Percentiles rank a stretch among this genome's conserved stretches.
phyloP scores from a whole-genome alignment of 2,113 vertebrate species.

The Ophiodon elongatus region DNA sequence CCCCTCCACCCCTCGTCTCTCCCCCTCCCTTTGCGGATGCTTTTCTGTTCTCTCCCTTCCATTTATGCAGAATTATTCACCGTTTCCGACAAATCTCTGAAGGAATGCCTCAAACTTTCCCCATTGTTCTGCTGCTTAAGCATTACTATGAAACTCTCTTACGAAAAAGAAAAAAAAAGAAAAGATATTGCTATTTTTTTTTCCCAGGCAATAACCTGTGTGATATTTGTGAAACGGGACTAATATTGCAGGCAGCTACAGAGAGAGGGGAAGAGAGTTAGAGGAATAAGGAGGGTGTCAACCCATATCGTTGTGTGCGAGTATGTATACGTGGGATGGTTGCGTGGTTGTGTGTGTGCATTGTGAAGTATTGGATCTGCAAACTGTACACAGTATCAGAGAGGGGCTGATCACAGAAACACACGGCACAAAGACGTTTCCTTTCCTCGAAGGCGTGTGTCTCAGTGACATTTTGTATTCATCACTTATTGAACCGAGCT shows the following conservation, averaged over 20 bases:
- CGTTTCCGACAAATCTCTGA: conserved; percentile 70
- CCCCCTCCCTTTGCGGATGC: conserved; percentile 52
- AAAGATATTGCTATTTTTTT: conserved; percentile 45
- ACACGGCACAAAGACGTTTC: conserved; percentile 27
- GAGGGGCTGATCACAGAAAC: conserved; percentile 36
- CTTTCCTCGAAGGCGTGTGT: conserved; percentile 1
- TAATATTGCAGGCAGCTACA: conserved; percentile 45
- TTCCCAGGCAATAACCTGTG: conserved; percentile 41
- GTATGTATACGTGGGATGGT: not conserved
- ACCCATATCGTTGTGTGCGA: conserved; percentile 17
- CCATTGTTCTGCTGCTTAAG: conserved; percentile 71
- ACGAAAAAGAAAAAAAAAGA: not conserved
- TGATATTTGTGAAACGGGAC: conserved; percentile 60
- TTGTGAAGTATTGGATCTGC: conserved; percentile 42
- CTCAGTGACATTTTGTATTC: conserved; percentile 29
- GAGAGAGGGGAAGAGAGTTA: not conserved
- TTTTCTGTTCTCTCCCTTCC: conserved; percentile 64
- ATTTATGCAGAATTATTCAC: conserved; percentile 79
- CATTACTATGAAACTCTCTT: conserved; percentile 70
- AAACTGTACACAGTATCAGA: conserved; percentile 38
- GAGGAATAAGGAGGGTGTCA: conserved; percentile 10
- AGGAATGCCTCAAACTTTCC: conserved; percentile 66
- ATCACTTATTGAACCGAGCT: conserved; percentile 52
- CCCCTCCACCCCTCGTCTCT: conserved; percentile 20
- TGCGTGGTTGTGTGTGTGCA: not conserved